Percentiles rank a stretch among this genome's conserved stretches.
phyloP scores from a whole-genome alignment of 1,140 invertebrate genomes.

The Drosophila tropicalis region DNA sequence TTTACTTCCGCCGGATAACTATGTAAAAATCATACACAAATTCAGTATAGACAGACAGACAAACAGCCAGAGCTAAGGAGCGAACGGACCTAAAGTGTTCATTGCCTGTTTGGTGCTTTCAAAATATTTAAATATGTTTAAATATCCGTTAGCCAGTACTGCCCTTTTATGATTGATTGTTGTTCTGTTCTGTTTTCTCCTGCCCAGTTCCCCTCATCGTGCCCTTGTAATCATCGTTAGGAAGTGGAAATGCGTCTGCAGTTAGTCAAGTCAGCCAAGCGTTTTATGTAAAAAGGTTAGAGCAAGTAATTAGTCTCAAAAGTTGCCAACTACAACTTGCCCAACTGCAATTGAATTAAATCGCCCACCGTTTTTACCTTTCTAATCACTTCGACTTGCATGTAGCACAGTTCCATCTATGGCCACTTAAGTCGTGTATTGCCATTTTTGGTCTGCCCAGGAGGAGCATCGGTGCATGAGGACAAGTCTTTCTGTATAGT shows the following conservation, averaged over 20 bases:
- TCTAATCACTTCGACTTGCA: slow-evolving; percentile 41
- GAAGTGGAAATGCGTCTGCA: slow-evolving; percentile 7
- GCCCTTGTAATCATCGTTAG: slow-evolving; percentile 49
- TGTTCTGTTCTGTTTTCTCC: slow-evolving; percentile 13
- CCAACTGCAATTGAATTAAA: slow-evolving; percentile 54
- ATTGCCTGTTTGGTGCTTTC: slow-evolving; percentile 15
- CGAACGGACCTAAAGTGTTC: slow-evolving; percentile 1
- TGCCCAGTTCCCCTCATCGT: not conserved
- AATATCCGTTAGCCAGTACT: slow-evolving; percentile 47
- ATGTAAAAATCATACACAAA: slow-evolving; percentile 79
- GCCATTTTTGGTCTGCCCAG: slow-evolving; percentile 46
- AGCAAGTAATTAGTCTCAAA: slow-evolving; percentile 41
- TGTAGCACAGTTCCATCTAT: slow-evolving; percentile 45
- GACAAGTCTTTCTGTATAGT: slow-evolving; percentile 35
- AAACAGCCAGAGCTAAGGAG: not conserved
- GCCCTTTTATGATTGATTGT: slow-evolving; percentile 65
- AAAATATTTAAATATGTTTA: slow-evolving; percentile 9
- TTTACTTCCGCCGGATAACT: slow-evolving; percentile 80
- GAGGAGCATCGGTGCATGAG: not conserved
- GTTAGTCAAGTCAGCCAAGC: slow-evolving; percentile 54
- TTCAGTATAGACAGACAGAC: slow-evolving; percentile 45
- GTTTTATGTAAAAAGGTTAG: slow-evolving; percentile 41
- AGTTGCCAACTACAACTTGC: slow-evolving; percentile 21
- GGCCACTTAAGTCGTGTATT: slow-evolving; percentile 50
- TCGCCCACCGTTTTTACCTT: slow-evolving; percentile 54